These are phyloP conservation scores for Ovis aries DNA, from an alignment of 2,113 vertebrate genomes.

Conservation along the genomic window ARS-UI_Ramb_v3.0 NC_056067.1:38022501-38023000, in stretches of 20 bases:
- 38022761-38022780: background rate
- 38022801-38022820: background rate
- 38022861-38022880: background rate
- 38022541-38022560: conserved; percentile 2
- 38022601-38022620: background rate
- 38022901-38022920: background rate
- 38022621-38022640: background rate
- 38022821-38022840: background rate
- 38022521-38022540: too few species aligned
- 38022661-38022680: background rate
- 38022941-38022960: background rate
- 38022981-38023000: background rate
- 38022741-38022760: background rate
- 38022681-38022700: background rate
- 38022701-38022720: background rate
- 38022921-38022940: background rate
- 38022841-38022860: background rate
- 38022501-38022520: too few species aligned
- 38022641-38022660: background rate
- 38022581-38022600: background rate
- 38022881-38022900: background rate
- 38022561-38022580: conserved; percentile 10
- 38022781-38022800: background rate
- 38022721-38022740: background rate
- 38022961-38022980: background rate